Evolutionary conservation across 2,113 vertebrate species (phyloP), one percentile per base, ranked within the genome.

Genomic region (Neofelis nebulosa): DNA sequence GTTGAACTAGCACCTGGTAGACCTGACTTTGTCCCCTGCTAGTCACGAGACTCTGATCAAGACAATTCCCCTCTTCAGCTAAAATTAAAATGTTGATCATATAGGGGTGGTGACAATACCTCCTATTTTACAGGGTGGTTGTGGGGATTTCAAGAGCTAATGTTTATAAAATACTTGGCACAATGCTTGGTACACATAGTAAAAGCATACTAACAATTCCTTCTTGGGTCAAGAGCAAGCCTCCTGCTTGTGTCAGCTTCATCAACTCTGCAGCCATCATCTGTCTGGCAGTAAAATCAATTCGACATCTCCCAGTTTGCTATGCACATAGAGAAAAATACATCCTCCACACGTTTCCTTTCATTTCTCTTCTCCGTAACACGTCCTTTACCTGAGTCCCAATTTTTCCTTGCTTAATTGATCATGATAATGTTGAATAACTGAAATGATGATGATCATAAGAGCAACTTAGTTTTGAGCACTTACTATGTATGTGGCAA

Each of bases 391-490:
- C 50, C 57, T 16, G 36, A 83, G 27, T 45, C 45, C 7, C 21
- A 50, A 5, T 57, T 89, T 94, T 93, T 78, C 29, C 14, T 92
- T 96, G 27, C 61, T 23, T 66, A 52, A 45, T 63, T 61, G 69
- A 71, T 80, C 73, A 68, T 74, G 15, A 82, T 66, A 45, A 87
- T 82, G 36, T 89, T 92, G 45, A 31, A 27, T 94, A 66, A 41
- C 19, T 66, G 29, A 86, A 65, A 73, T 84, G 82, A 57, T 80
- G 61, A 27, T 21, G 15, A 27, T 68, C 45, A 25, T 50, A n/a
- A 68, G 1, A 65, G 25, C 31, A 84, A 25, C 19, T 79, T 13
- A n/a, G 27, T 25, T 74, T 55, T 82, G n/a, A 91, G 52, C 21
- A 71, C 21, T 63, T 71, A 92, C 5, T 73, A 79, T 36, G n/a